Conservation (phyloP, 2,888 invertebrate genomes). For the Drosophila sordidapex region DNA sequence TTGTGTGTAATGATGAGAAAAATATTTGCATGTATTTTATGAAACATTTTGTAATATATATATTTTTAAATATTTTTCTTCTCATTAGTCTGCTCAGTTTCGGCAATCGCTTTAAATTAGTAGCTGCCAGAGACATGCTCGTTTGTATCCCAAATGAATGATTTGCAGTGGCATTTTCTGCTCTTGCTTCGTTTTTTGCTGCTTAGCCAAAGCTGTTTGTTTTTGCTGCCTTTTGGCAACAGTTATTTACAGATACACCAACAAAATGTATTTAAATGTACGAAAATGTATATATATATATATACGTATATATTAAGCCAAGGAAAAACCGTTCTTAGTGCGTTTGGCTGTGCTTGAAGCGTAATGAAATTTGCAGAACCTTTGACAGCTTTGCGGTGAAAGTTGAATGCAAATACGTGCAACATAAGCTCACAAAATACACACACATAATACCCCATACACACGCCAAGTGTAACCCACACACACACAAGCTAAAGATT, state of each 20-base stretch:
- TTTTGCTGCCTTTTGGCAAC: slow-evolving; percentile 11
- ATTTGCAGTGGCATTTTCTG: slow-evolving; percentile 7
- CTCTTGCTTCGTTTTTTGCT: neutral
- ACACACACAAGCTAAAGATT: slow-evolving; percentile 12
- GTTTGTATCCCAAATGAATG: slow-evolving; percentile 30
- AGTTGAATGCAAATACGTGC: slow-evolving; percentile 36
- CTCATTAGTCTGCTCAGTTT: neutral
- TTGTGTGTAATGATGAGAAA: neutral
- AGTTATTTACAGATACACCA: slow-evolving; percentile 1
- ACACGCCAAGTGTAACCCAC: slow-evolving; percentile 1
- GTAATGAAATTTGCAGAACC: slow-evolving; percentile 52
- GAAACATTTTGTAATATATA: neutral
- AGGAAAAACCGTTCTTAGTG: slow-evolving; percentile 13
- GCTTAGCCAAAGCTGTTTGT: slow-evolving; percentile 7
- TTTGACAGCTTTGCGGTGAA: slow-evolving; percentile 51
- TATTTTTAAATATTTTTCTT: neutral
- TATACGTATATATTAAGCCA: neutral
- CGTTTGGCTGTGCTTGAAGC: slow-evolving; percentile 30
- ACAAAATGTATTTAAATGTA: neutral
- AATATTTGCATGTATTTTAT: neutral
- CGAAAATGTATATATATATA: neutral
- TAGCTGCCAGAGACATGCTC: slow-evolving; percentile 10
- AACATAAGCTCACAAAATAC: neutral
- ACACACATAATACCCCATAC: neutral
- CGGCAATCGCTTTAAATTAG: slow-evolving; percentile 11